These are phyloP conservation scores for Leptopilina drosophilae DNA, from an alignment of 2,888 invertebrate species.

Conservation along the genomic window DNA sequence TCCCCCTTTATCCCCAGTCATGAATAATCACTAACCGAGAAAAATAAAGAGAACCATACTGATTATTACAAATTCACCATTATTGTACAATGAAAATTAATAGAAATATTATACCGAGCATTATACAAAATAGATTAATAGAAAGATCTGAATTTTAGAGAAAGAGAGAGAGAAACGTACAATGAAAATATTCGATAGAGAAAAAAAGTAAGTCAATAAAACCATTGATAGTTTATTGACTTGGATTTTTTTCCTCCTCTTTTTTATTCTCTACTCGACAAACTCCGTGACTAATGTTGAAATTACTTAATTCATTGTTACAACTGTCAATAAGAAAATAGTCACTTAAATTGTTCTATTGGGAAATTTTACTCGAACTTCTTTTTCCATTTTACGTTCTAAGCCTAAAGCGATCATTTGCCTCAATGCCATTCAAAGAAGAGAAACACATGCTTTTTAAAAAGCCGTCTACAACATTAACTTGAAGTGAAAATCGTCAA, in stretches of 20 bases:
- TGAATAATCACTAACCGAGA: conserved; percentile 9
- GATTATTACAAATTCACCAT: background rate
- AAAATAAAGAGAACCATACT: background rate
- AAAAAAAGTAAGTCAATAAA: background rate
- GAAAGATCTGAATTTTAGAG: background rate
- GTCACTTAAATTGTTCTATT: background rate
- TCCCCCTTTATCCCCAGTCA: background rate
- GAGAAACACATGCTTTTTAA: conserved; percentile 21
- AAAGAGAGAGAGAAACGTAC: no score
- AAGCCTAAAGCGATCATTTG: conserved; percentile 24
- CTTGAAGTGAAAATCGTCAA: background rate
- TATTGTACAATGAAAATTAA: background rate
- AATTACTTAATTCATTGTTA: conserved; percentile 13
- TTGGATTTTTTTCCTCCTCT: background rate
- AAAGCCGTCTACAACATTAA: background rate
- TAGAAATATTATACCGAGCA: background rate
- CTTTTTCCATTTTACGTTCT: conserved; percentile 19
- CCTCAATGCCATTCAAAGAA: conserved; percentile 1
- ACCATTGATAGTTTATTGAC: no score
- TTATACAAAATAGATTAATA: background rate
- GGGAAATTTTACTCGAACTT: background rate
- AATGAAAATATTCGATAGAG: background rate
- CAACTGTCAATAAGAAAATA: background rate
- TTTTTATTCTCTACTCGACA: background rate
- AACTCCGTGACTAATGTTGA: conserved; percentile 18